Percentiles rank a stretch among this genome's conserved stretches.
Conservation (phyloP, 2,888 invertebrate species). For the Drosophila flavopinicola region DNA sequence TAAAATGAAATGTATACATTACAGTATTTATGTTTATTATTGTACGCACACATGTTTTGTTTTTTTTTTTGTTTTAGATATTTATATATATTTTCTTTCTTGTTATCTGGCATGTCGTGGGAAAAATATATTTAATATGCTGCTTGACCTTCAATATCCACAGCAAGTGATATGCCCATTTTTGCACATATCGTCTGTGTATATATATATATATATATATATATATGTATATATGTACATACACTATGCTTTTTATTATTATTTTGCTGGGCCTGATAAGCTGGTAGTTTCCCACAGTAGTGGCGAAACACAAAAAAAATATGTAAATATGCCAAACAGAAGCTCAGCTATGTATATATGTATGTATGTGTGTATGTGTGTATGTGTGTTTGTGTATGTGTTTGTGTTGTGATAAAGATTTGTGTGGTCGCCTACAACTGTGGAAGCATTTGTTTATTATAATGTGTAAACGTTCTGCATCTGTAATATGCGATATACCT, state of each 20-base stretch:
- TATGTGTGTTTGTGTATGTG: neutral
- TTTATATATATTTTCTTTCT: neutral
- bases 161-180: constrained; percentile 25
- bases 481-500: too few relatives aligned
- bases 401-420: constrained; percentile 8
- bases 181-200: constrained; percentile 31
- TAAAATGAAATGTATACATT: too few relatives aligned
- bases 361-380: neutral
- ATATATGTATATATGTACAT: too few relatives aligned
- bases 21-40: too few relatives aligned
- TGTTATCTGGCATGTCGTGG: constrained; percentile 32
- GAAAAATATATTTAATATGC: constrained; percentile 33
- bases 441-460: neutral
- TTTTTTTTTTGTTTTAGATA: too few relatives aligned
- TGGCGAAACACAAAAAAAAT: constrained; percentile 23
- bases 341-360: constrained; percentile 1
- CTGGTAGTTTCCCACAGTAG: constrained; percentile 49
- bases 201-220: too few relatives aligned
- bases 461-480: neutral
- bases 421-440: constrained; percentile 10
- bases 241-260: constrained; percentile 5
- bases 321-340: constrained; percentile 10
- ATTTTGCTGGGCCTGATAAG: constrained; percentile 33
- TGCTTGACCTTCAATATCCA: constrained; percentile 40
- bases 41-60: too few relatives aligned